phyloP scores from a whole-genome alignment of 2,113 vertebrate genomes.

The Carettochelys insculpta region DNA sequence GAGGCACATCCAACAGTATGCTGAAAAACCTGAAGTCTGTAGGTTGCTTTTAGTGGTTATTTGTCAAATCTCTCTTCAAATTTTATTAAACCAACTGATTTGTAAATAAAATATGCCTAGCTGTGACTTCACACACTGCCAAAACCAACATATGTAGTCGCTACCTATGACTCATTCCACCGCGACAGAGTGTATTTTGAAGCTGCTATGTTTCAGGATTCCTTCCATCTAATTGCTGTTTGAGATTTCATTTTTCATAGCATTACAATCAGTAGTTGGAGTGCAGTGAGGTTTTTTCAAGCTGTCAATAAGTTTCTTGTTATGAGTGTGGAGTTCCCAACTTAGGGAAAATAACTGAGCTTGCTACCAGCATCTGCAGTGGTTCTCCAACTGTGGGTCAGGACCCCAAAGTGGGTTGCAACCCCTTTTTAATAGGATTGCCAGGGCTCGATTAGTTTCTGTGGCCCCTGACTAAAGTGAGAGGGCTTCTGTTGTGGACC shows the following conservation, averaged over 20 bases:
- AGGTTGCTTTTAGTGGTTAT: not conserved
- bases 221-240: not conserved
- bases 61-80: not conserved
- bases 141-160: not conserved
- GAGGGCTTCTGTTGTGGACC: too few species aligned
- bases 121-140: too few species aligned
- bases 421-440: too few species aligned
- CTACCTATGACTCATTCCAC: not conserved
- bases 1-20: not conserved
- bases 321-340: not conserved
- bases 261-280: not conserved
- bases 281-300: not conserved
- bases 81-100: not conserved
- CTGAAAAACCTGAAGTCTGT: not conserved
- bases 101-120: not conserved
- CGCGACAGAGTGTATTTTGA: not conserved
- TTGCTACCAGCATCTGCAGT: not conserved
- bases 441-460: too few species aligned
- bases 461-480: too few species aligned
- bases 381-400: too few species aligned
- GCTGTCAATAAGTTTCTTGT: not conserved
- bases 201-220: not conserved
- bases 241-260: not conserved
- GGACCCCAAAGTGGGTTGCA: too few species aligned
- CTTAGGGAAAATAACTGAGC: not conserved